Base-by-base conservation (phyloP, 2,797 vertebrate species). In the Coracias cyanogaster region DNA sequence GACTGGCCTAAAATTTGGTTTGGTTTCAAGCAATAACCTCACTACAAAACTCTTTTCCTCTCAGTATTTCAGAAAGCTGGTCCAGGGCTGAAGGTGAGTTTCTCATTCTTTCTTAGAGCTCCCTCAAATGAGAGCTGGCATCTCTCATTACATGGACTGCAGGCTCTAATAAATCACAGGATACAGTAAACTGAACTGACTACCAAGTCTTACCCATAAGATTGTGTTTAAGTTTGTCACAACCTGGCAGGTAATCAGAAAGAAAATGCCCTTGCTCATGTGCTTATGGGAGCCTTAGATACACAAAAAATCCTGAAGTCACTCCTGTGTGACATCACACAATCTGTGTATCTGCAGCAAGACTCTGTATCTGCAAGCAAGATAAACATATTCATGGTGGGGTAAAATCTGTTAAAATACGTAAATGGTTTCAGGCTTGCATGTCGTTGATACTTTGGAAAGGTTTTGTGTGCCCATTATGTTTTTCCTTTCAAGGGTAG, bases 401-500 rank as follows among this genome's bases (percentile, higher is more conserved):
- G 86, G 29, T 66, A 94, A 89, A 67, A 93, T 54, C 71, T 81
- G 67, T 87, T 95, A 85, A 71, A 84, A 95, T 83, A 96, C 72
- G 92, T 66, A 97, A 96, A 96, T 82, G 90, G 61, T 93, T 92
- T 81, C 82, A 72, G 57, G 90, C 88, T 91, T 90, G 88, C 72
- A 65, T 65, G 55, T 77, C 49, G 1, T 73, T 89, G 88, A 94
- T 94, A 93, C 86, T 95, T 83, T 79, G 81, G 64, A 94, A 91
- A 94, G 84, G 91, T 84, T 87, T 22, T 85, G 62, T 62, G 64
- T 51, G 12, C 58, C 85, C 84, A 94, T 61, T 8, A 87, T 95
- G 69, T 92, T 97, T 97, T 93, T 82, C 60, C 90, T 97, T 94
- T 95, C 90, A 83, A 70, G 83, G 78, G 88, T 86, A 58, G 81